A percentile compares a stretch with the other conserved stretches of the same genome.
Evolutionary conservation across 1,140 invertebrate species (phyloP).

Genomic region (Sitophilus oryzae): DNA sequence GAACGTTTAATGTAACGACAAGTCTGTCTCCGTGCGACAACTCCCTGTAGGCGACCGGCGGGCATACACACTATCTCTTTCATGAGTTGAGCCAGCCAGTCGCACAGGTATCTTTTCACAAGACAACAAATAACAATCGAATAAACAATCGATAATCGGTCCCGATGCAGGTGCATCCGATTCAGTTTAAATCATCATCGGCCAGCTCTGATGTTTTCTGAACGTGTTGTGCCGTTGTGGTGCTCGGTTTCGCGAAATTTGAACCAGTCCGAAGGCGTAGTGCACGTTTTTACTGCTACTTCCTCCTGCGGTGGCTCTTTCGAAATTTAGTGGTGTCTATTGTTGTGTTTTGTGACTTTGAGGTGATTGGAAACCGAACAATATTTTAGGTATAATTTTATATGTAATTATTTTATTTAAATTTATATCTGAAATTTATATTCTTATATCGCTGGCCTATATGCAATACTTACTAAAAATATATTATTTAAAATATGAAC

Average conservation of each 20-base stretch:
- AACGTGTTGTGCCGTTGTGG: too few species aligned
- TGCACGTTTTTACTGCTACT: background rate
- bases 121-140: constrained; percentile 24
- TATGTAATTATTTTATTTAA: too few species aligned
- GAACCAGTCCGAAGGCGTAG: background rate
- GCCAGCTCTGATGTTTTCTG: constrained; percentile 2
- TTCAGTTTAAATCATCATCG: constrained; percentile 5
- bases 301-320: too few species aligned
- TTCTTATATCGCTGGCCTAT: too few species aligned
- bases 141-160: constrained; percentile 25
- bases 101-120: constrained; percentile 23
- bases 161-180: constrained; percentile 17
- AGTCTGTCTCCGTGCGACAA: background rate
- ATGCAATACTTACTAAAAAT: too few species aligned
- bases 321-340: too few species aligned
- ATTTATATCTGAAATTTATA: too few species aligned
- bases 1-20: too few species aligned
- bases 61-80: constrained; percentile 23
- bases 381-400: too few species aligned
- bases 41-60: constrained; percentile 6
- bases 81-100: constrained; percentile 21
- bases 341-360: too few species aligned
- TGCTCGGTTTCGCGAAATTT: background rate
- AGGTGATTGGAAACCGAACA: too few species aligned
- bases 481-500: too few species aligned